These are phyloP conservation scores for Ischnura elegans DNA, from an alignment of 2,888 invertebrate genomes.

Conservation along the genomic window DNA sequence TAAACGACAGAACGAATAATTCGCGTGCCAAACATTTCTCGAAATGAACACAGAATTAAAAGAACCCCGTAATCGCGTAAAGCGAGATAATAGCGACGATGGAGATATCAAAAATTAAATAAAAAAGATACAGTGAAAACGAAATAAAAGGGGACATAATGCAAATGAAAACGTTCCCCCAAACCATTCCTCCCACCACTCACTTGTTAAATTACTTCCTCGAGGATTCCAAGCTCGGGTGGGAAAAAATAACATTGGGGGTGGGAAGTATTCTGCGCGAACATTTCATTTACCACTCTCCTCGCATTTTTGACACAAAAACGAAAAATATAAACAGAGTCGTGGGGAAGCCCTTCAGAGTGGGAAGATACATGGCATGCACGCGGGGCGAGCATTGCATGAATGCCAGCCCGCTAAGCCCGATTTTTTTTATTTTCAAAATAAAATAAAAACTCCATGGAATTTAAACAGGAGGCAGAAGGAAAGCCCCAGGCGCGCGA, in stretches of 20 bases:
- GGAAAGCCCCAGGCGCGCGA: background rate
- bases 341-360: background rate
- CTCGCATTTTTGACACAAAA: background rate
- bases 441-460: slow-evolving; percentile 7
- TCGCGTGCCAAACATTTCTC: background rate
- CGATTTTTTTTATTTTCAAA: no score
- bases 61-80: background rate
- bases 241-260: background rate
- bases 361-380: background rate
- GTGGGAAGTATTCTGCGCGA: background rate
- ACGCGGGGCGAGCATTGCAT: background rate
- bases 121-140: background rate
- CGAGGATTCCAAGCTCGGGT: background rate
- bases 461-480: background rate
- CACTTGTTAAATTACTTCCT: slow-evolving; percentile 13
- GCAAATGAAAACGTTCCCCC: background rate
- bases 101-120: background rate
- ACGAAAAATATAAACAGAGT: background rate
- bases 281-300: background rate
- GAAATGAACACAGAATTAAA: background rate
- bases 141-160: background rate
- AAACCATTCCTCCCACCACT: background rate
- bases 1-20: background rate
- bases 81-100: background rate
- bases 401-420: background rate